Base-by-base conservation (phyloP, 2,888 invertebrate species). In the Laothoe populi region DNA sequence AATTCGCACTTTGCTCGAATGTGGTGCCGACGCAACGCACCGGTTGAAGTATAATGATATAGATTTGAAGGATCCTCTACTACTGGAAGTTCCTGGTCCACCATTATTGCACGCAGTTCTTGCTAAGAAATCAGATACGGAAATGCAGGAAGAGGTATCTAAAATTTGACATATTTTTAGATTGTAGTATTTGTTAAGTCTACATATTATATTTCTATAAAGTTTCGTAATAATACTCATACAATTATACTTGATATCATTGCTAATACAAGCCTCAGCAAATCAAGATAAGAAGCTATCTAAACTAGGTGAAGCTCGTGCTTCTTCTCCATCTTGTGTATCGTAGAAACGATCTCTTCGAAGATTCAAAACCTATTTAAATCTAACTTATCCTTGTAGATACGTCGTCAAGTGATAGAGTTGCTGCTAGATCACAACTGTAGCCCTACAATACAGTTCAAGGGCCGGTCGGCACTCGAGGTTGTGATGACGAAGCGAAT, bases 81-180 rank as follows among this genome's bases (percentile, higher is more conserved):
- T 57, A 8, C 35, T 64, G 42, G 63, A 68, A 2, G 64, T 60
- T 7, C 71, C 71, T 11, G 90, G 90, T 0, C 90, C 92, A 1
- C 89, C 85, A 2, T 73, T 92, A 19, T 67, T 91, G 7, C 90
- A 91, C 65, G 83, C 73, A 48, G 75, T 88, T 1, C 66, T 91
- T n/a, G 74, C 77, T 1, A 87, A 68, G 63, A 82, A 71, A 64
- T 53, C 69, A 1, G 82, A 82, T 3, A 73, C 42, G 59, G 81
- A 82, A 1, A 48, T 4, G 2, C 82, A 86, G 44, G 83, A 84
- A 72, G 78, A 84, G 65, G 89, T 87, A 64, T 66, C 10, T 42
- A 13, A 31, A 35, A 31, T n/a, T 24, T 57, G 10, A 35, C 44
- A 35, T 23, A 35, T 21, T 59, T 59, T n/a, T n/a, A n/a, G n/a